phyloP scores from a whole-genome alignment of 2,797 vertebrate species.

The Parotocinclus haroldoi region DNA sequence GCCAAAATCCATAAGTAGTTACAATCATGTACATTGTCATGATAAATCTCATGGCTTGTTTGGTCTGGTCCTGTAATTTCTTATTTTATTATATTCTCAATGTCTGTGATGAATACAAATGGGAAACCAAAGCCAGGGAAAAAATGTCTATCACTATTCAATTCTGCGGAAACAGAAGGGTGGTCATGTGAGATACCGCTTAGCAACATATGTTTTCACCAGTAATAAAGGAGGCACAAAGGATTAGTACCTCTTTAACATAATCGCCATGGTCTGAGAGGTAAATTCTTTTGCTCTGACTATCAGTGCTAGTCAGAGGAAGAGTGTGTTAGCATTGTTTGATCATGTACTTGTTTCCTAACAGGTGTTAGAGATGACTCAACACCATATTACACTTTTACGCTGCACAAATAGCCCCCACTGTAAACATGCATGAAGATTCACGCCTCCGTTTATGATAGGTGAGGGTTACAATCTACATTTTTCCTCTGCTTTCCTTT shows the following conservation, averaged over 20 bases:
- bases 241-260: conserved; percentile 27
- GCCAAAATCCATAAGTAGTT: too few species aligned
- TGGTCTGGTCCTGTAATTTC: too few species aligned
- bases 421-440: conserved; percentile 10
- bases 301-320: conserved; percentile 54
- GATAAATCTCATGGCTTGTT: too few species aligned
- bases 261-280: conserved; percentile 30
- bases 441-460: too few species aligned
- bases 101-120: too few species aligned
- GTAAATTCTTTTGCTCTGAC: conserved; percentile 46
- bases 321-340: conserved; percentile 56
- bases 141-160: too few species aligned
- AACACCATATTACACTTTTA: conserved; percentile 55
- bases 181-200: too few species aligned
- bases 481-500: not conserved
- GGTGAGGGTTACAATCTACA: conserved; percentile 36
- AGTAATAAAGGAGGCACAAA: not conserved
- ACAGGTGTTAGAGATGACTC: conserved; percentile 55
- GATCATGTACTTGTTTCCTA: conserved; percentile 49
- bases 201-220: too few species aligned
- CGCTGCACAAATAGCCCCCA: conserved; percentile 49
- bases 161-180: too few species aligned
- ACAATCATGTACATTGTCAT: too few species aligned
- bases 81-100: too few species aligned
- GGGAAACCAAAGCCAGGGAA: too few species aligned